Base-by-base conservation (phyloP, 2,888 invertebrate genomes). In the Limulus polyphemus region DNA sequence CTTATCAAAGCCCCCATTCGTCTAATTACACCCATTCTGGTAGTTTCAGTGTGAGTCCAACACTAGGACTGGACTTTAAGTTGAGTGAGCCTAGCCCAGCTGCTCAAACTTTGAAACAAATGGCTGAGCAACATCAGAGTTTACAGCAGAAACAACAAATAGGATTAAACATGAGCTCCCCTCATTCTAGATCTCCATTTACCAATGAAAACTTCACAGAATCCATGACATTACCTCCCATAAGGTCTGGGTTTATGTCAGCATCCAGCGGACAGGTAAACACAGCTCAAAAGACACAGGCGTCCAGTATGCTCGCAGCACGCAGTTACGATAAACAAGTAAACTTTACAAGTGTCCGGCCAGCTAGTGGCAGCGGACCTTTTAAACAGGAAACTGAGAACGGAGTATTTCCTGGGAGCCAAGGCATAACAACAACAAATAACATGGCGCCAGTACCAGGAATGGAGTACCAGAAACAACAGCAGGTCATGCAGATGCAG, bases 91-190 rank as follows among this genome's bases (percentile, higher is more conserved):
- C 69, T 4, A 90, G 91, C 64, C 89, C 93, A 46, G 95, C 95
- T 0, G 93, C 94, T 57, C 92, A 94, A 79, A 94, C 93, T 0
- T 80, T 95, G 59, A 94, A 94, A 75, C 93, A 94, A 73, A 93
- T 94, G 93, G 94, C 94, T 51, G 93, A 94, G 75, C 94, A 94
- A 76, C 94, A 94, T 77, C 93, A 93, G 78, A 90, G 90, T 77
- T 87, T 71, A 65, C 70, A 70, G 62, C 68, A 70, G 13, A 68
- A 69, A 57, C 32, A 32, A 32, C 68, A 69, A 54, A 57, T 59
- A 10, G 61, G 61, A 52, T 47, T 68, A 2, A 64, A 64, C 11
- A 54, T 67, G 14, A 56, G 58, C 17, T 59, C 64, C 11, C 55
- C 59, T 16, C 65, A 65, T 60, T 60, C 69, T 1, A 56, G 65